Conservation (phyloP, 2,113 vertebrate species). For the Sardina pilchardus region DNA sequence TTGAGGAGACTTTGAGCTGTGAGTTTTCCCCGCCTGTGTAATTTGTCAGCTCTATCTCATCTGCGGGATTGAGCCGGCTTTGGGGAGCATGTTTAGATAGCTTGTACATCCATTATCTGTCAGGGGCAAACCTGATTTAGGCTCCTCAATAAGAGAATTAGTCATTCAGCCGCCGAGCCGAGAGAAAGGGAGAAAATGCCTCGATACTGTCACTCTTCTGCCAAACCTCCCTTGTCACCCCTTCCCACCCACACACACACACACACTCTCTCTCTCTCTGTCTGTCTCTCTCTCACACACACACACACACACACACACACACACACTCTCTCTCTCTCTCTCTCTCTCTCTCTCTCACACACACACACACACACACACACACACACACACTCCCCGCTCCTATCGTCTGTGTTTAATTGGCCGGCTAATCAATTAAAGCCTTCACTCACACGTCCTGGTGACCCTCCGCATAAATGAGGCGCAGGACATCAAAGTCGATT, state of each 20-base stretch:
- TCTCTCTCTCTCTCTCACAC: background rate
- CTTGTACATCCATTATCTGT: constrained; percentile 62
- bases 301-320: background rate
- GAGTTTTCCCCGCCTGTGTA: constrained; percentile 37
- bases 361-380: background rate
- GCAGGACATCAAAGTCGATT: constrained; percentile 13
- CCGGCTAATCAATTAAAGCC: constrained; percentile 57
- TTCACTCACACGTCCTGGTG: background rate
- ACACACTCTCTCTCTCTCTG: no score
- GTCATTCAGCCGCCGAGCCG: constrained; percentile 23
- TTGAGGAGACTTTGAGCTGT: constrained; percentile 13
- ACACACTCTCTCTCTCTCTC: background rate
- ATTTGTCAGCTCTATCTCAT: constrained; percentile 59
- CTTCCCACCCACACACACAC: background rate
- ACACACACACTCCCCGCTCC: background rate
- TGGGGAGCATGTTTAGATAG: constrained; percentile 59
- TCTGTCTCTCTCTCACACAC: no score
- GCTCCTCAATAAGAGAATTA: constrained; percentile 50
- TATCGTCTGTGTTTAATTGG: constrained; percentile 52
- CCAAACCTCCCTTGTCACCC: constrained; percentile 2
- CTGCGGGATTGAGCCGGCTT: constrained; percentile 47
- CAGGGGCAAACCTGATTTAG: constrained; percentile 59
- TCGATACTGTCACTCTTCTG: constrained; percentile 44
- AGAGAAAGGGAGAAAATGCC: constrained; percentile 30
- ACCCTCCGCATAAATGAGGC: constrained; percentile 42